phyloP scores from a whole-genome alignment of 2,888 invertebrate genomes.

The Balanococcus diminutus region DNA sequence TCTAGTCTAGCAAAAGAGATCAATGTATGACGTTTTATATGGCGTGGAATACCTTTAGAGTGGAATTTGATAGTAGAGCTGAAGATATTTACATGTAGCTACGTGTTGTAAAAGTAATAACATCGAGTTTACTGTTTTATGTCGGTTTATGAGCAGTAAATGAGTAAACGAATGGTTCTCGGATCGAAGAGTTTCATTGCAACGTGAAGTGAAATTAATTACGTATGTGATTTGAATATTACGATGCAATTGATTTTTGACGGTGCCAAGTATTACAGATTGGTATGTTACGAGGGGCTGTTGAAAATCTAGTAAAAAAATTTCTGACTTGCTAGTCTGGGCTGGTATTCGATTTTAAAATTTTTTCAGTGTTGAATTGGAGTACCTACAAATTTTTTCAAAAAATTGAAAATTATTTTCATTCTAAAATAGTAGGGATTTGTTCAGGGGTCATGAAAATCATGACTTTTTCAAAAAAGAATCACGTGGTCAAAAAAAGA shows the following conservation, averaged over 20 bases:
- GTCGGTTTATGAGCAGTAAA: not conserved
- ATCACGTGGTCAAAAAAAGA: too few species aligned
- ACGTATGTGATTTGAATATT: not conserved
- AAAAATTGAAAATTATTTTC: too few species aligned
- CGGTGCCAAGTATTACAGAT: not conserved
- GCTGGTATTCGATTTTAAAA: too few species aligned
- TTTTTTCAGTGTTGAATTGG: too few species aligned
- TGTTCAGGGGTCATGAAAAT: too few species aligned
- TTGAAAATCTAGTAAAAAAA: too few species aligned
- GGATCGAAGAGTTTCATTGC: not conserved
- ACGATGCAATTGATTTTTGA: not conserved
- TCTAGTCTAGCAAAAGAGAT: not conserved
- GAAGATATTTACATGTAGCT: not conserved
- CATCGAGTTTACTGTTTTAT: not conserved
- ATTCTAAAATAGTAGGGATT: too few species aligned
- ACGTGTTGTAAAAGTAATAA: not conserved
- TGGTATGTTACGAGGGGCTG: not conserved
- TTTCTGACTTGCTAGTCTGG: too few species aligned
- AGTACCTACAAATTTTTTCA: too few species aligned
- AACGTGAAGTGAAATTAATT: not conserved
- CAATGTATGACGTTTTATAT: not conserved
- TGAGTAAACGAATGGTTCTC: not conserved
- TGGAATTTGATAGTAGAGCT: not conserved
- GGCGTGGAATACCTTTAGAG: not conserved
- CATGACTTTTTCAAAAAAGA: too few species aligned